phyloP scores from a whole-genome alignment of 2,113 vertebrate species.

The Psophia crepitans region DNA sequence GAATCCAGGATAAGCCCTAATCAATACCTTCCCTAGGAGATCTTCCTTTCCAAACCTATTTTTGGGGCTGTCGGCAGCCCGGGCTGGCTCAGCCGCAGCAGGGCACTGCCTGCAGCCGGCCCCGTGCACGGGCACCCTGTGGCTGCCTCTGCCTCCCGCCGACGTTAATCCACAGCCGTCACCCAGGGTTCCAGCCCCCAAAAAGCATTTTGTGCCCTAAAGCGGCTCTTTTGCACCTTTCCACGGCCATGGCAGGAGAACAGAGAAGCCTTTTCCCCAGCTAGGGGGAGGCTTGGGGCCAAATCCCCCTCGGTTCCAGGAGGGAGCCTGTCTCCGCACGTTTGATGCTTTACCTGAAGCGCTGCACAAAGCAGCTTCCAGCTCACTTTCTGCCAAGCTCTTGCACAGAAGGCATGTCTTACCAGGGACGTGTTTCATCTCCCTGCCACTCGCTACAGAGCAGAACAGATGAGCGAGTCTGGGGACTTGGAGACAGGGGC shows the following conservation, averaged over 20 bases:
- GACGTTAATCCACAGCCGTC: background rate
- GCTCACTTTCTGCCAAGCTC: background rate
- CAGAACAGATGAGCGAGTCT: background rate
- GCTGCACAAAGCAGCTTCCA: background rate
- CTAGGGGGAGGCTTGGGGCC: background rate
- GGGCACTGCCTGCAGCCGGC: background rate
- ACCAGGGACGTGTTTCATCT: background rate
- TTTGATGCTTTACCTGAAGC: background rate
- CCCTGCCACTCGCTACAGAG: background rate
- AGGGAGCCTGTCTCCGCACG: background rate
- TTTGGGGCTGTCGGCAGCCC: background rate
- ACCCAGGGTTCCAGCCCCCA: background rate
- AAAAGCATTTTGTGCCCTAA: background rate
- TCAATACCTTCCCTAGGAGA: background rate
- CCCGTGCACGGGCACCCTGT: rapidly evolving
- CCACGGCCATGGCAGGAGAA: background rate
- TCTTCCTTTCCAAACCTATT: background rate
- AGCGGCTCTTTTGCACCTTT: background rate
- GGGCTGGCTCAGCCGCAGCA: background rate
- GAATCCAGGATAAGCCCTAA: background rate
- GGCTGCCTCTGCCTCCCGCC: background rate
- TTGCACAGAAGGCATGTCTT: background rate
- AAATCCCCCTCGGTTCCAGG: background rate
- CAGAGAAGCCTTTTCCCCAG: background rate
- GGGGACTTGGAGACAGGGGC: background rate